Evolutionary conservation across 2,888 invertebrate genomes (phyloP).

Genomic region (Cremastinae sp.): DNA sequence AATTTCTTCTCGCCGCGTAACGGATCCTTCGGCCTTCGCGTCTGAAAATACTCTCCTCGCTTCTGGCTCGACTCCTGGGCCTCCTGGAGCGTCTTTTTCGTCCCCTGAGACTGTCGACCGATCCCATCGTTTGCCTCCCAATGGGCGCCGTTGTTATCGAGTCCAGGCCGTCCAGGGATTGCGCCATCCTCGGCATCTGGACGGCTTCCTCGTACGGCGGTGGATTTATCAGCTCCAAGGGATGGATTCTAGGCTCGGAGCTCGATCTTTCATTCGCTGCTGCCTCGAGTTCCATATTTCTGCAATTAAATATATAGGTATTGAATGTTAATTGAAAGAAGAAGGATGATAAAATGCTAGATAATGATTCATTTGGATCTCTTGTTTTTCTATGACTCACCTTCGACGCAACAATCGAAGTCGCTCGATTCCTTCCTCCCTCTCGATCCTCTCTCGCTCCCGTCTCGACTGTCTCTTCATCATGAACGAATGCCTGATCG

Average conservation of each 20-base stretch:
- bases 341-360: too few relatives aligned
- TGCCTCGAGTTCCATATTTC: slow-evolving; percentile 69
- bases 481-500: slow-evolving; percentile 83
- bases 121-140: slow-evolving; percentile 67
- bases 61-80: slow-evolving; percentile 69
- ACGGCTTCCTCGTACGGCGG: slow-evolving; percentile 91
- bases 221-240: slow-evolving; percentile 84
- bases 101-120: slow-evolving; percentile 73
- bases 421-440: slow-evolving; percentile 83
- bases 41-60: slow-evolving; percentile 74
- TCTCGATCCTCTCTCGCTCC: slow-evolving; percentile 82
- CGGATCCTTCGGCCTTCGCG: slow-evolving; percentile 65
- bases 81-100: slow-evolving; percentile 69
- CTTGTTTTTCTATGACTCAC: slow-evolving; percentile 70
- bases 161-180: slow-evolving; percentile 75
- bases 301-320: too few relatives aligned
- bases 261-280: slow-evolving; percentile 53
- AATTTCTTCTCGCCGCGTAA: slow-evolving; percentile 52
- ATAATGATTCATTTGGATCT: not conserved
- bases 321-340: too few relatives aligned
- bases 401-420: slow-evolving; percentile 81
- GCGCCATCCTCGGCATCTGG: slow-evolving; percentile 86
- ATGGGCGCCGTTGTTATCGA: slow-evolving; percentile 66
- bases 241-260: slow-evolving; percentile 82
- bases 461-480: slow-evolving; percentile 81